Conservation (phyloP, 2,888 invertebrate species). For the Dryocosmus kuriphilus region DNA sequence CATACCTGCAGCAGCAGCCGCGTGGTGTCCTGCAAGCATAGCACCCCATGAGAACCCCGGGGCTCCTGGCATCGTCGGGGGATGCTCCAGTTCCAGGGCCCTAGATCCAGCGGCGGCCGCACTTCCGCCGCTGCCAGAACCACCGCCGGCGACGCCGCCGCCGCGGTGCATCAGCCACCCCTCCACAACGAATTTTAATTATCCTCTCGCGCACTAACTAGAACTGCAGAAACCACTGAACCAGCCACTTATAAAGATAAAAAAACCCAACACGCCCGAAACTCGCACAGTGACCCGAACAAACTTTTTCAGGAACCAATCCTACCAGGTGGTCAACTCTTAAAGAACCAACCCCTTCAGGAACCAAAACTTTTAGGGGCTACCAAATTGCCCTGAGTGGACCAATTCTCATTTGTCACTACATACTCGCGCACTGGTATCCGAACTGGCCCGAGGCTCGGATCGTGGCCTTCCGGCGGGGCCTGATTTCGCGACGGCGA, state of each 20-base stretch:
- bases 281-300: neutral
- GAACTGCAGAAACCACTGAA: slow-evolving; percentile 21
- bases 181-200: slow-evolving; percentile 70
- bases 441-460: slow-evolving; percentile 48
- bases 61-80: slow-evolving; percentile 80
- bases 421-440: slow-evolving; percentile 43
- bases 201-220: slow-evolving; percentile 41
- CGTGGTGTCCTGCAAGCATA: slow-evolving; percentile 77
- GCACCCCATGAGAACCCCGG: slow-evolving; percentile 76
- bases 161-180: slow-evolving; percentile 87
- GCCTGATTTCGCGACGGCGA: slow-evolving; percentile 38
- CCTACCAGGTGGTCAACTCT: neutral
- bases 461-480: slow-evolving; percentile 24
- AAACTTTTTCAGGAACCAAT: neutral
- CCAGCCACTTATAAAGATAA: slow-evolving; percentile 22
- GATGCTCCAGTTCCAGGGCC: slow-evolving; percentile 82
- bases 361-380: neutral
- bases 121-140: slow-evolving; percentile 71
- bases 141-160: slow-evolving; percentile 84
- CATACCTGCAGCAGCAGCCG: slow-evolving; percentile 80
- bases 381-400: slow-evolving; percentile 15
- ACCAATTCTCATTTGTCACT: slow-evolving; percentile 42
- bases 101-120: slow-evolving; percentile 74
- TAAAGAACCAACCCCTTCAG: neutral
- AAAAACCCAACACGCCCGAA: too few relatives aligned